Base-by-base conservation (phyloP, 2,113 vertebrate species). In the Myiopsitta monachus region DNA sequence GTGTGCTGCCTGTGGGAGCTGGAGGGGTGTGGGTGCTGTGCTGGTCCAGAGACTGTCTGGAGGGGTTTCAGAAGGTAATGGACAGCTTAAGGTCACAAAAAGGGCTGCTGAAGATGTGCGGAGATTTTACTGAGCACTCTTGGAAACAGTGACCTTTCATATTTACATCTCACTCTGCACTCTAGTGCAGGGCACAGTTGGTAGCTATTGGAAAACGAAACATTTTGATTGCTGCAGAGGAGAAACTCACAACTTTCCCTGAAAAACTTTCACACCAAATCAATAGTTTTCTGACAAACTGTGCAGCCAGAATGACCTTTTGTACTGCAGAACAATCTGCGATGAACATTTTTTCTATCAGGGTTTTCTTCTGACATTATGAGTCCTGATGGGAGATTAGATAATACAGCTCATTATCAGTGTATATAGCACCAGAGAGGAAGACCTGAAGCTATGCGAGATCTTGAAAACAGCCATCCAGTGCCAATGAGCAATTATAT, bases 321-420 rank as follows among this genome's bases (percentile, higher is more conserved):
- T 87, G 62, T 84, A 64, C 76, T 49, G 69, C 55, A 61, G 84
- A 90, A 86, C 72, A 86, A 90, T 88, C 43, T 54, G 68, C 7
- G 33, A 88, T 66, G 94, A 94, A 91, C 59, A 7, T 33, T 88
- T 92, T 84, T 89, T 62, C 47, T 55, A 78, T 57, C 43, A 72
- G 80, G 51, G 90, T 94, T 92, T 94, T 62, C 38, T 78, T 62
- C 78, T 91, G 88, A 94, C 52, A 39, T 88, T 88, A 78, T 68
- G 88, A 91, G 52, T 61, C 90, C 73, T 92, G 90, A 87, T 70
- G 61, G 76, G 43, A 44, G 88, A 92, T 95, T 57, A 95, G 73
- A 55, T 76, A 49, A 23, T 28, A 4, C 0, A 15, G 69, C 81
- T 95, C 7, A 0, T 96, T 77, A 70, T 88, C 85, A 62, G 77